Conservation (phyloP, 2,888 invertebrate species). For the Antheraea yamamai region DNA sequence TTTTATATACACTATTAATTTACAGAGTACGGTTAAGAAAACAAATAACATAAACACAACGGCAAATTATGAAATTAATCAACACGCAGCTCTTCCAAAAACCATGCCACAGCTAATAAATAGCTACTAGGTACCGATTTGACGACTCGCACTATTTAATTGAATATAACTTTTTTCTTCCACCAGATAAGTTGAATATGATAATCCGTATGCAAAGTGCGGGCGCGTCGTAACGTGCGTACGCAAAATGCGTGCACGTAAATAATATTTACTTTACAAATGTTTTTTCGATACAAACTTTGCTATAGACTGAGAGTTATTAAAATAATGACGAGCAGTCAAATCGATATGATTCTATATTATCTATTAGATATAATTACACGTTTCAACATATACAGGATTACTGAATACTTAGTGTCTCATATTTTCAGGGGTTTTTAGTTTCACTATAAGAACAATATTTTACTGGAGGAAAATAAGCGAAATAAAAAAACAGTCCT, state of each 20-base stretch:
- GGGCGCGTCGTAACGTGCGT: background rate
- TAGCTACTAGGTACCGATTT: background rate
- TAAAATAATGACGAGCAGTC: background rate
- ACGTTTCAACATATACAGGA: background rate
- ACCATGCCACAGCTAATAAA: background rate
- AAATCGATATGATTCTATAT: background rate
- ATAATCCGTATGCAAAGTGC: background rate
- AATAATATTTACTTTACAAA: background rate
- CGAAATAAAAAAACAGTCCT: too few relatives aligned
- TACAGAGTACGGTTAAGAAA: background rate
- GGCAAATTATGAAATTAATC: background rate
- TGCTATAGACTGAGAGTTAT: background rate
- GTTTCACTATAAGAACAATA: too few relatives aligned
- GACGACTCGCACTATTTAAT: background rate
- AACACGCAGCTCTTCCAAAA: slow-evolving; percentile 4
- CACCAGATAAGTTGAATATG: background rate
- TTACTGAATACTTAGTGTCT: background rate
- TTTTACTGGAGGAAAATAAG: too few relatives aligned
- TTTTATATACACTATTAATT: background rate
- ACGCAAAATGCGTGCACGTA: background rate
- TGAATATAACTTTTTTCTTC: background rate
- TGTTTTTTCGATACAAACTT: too few relatives aligned
- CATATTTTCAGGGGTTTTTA: too few relatives aligned
- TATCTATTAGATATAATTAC: background rate
- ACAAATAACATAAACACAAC: background rate